Evolutionary conservation across 2,797 vertebrate species (phyloP), one percentile per base, ranked within the genome.

Genomic region (Chanos chanos): DNA sequence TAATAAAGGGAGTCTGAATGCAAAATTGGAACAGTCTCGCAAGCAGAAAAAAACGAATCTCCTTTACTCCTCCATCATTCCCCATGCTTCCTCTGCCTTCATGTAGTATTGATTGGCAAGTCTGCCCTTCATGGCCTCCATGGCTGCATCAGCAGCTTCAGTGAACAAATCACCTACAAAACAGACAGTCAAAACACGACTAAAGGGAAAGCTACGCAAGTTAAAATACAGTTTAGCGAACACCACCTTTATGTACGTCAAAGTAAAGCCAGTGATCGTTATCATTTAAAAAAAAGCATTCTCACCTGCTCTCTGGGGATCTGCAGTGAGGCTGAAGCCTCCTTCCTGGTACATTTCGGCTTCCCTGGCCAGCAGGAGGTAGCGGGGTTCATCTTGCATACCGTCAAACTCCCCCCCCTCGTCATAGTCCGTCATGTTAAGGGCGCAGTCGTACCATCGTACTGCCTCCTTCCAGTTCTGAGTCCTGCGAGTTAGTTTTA

Each of bases 51-150:
- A 24, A 45, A 59, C 39, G 31, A 51, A 6, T 19, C 19, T 15
- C 4, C 12, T 51, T 71, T 24, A 76, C 52, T 95, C 94, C 72
- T 98, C 94, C 89, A 98, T 92, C 62, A 91, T 76, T 0, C 92
- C 90, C 96, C 95, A 99, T 45, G 94, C 96, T 68, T 96, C 94
- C 67, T 99, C 97, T 0, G 96, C 96, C 78, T 94, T 96, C 85
- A 95, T 85, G 73, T 98, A 99, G 81, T 96, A 99, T 71, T 93
- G 87, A 77, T 92, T 97, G 34, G 97, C 96, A 68, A 98, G 75
- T 12, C 95, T 87, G 44, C 97, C 97, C 55, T 97, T 99, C 95
- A 97, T 95, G 40, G 93, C 94, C 49, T 89, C 93, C 89, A 89
- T 98, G 0, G 97, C 97, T 1, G 90, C 90, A 68, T 97, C 95